phyloP scores from a whole-genome alignment of 1,140 invertebrate species.

The Macrobrachium rosenbergii region DNA sequence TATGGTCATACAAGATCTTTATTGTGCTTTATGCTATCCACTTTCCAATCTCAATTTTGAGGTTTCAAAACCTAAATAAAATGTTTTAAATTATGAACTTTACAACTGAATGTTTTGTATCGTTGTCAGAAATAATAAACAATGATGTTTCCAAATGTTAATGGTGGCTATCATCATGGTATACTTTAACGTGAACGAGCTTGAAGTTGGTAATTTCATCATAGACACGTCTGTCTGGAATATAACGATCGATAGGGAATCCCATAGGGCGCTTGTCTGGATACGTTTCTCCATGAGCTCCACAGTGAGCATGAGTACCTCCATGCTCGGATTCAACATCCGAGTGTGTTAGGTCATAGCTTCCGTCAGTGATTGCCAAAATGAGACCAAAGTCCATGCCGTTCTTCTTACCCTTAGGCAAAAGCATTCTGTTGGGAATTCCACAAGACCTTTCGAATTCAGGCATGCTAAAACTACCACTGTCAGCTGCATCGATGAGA shows the following conservation, averaged over 20 bases:
- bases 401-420: slow-evolving; percentile 74
- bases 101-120: no score
- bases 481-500: slow-evolving; percentile 46
- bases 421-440: slow-evolving; percentile 75
- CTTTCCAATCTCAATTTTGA: no score
- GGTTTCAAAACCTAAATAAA: no score
- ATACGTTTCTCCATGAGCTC: slow-evolving; percentile 18
- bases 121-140: no score
- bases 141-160: no score
- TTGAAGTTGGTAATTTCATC: not conserved
- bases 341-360: slow-evolving; percentile 67
- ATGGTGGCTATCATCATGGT: not conserved
- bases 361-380: slow-evolving; percentile 69
- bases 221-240: not conserved
- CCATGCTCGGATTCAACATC: not conserved
- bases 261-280: slow-evolving; percentile 32
- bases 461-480: slow-evolving; percentile 71
- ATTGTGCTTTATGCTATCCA: no score
- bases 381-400: slow-evolving; percentile 72
- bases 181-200: not conserved
- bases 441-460: slow-evolving; percentile 73
- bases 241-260: not conserved
- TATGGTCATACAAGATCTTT: no score
- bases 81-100: no score
- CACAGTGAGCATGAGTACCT: slow-evolving; percentile 26